phyloP scores from a whole-genome alignment of 2,113 vertebrate species.

The Pseudorasbora parva region DNA sequence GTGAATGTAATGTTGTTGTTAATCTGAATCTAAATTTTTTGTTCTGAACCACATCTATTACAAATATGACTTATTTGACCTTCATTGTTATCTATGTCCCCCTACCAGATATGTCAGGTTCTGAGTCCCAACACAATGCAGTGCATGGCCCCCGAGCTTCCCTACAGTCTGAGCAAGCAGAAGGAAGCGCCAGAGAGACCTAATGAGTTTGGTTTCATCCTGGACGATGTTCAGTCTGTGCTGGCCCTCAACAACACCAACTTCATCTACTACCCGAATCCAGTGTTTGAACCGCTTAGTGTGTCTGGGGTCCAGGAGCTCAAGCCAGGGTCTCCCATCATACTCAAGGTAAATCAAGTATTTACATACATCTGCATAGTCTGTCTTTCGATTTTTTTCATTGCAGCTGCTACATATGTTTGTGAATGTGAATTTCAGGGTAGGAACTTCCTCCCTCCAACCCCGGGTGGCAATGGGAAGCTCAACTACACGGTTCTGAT shows the following conservation, averaged over 20 bases:
- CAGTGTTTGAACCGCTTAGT: slow-evolving; percentile 89
- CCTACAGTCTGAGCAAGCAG: slow-evolving; percentile 80
- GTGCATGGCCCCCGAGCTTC: slow-evolving; percentile 90
- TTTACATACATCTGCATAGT: background rate
- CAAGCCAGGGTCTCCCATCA: slow-evolving; percentile 95
- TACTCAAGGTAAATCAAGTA: slow-evolving; percentile 86
- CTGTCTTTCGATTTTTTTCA: background rate
- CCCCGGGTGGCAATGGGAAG: slow-evolving; percentile 90
- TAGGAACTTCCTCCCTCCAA: slow-evolving; percentile 90
- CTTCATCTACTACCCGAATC: slow-evolving; percentile 96
- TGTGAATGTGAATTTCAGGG: slow-evolving; percentile 76
- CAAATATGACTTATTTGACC: background rate
- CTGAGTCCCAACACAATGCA: slow-evolving; percentile 89
- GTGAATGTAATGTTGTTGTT: background rate
- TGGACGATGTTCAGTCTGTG: slow-evolving; percentile 90
- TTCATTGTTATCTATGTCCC: background rate
- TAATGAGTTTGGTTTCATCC: slow-evolving; percentile 94
- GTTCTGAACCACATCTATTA: background rate
- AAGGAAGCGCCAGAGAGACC: slow-evolving; percentile 85
- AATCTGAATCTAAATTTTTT: background rate
- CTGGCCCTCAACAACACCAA: slow-evolving; percentile 92
- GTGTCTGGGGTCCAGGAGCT: slow-evolving; percentile 91
- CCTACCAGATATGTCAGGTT: slow-evolving; percentile 84
- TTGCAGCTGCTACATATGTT: background rate
- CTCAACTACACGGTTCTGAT: slow-evolving; percentile 95